Base-by-base conservation (phyloP, 2,888 invertebrate genomes). In the Orgyia antiqua region DNA sequence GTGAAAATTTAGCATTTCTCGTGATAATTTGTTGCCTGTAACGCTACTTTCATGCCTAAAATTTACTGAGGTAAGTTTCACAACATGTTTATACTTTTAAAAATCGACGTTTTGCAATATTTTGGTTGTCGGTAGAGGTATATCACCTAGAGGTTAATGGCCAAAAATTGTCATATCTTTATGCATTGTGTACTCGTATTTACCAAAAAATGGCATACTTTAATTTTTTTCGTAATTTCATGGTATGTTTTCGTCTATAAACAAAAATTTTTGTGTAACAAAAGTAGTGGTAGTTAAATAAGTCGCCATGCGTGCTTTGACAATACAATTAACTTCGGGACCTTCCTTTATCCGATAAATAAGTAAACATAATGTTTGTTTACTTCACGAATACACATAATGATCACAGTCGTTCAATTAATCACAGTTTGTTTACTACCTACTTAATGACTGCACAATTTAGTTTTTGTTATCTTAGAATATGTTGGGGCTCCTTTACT, bases 11-110 rank as follows among this genome's bases (percentile, higher is more conserved):
- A 63, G 68, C 63, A 58, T 71, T 58, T 72, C 79, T 78, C 62
- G 66, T 67, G 65, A 60, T 68, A 60, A 57, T 74, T 73, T 55
- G 76, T 68, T 58, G 50, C 56, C 62, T 51, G 67, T 63, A 67
- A 77, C 71, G 54, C 66, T 51, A 68, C 53, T 80, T 86, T 84
- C 62, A 86, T 86, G 84, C 79, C 73, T 84, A 73, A 69, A 72
- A 69, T 68, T 71, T 75, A 73, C 63, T 84, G 62, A 83, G 84
- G 84, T 86, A 69, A 76, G 83, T 61, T 42, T 36, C 46, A 24
- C 41, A 24, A 10, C 8, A 32, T 23, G 10, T 15, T 10, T 13
- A 32, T 33, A 25, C 31, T n/a, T 28, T 24, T 28, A 12, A 11
- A 10, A 29, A 35, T 29, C 10, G 8, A 20, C 20, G 8, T 31